Evolutionary conservation across 2,888 invertebrate genomes (phyloP), one percentile per base, ranked within the genome.

Genomic region (Toxonevra muliebris): DNA sequence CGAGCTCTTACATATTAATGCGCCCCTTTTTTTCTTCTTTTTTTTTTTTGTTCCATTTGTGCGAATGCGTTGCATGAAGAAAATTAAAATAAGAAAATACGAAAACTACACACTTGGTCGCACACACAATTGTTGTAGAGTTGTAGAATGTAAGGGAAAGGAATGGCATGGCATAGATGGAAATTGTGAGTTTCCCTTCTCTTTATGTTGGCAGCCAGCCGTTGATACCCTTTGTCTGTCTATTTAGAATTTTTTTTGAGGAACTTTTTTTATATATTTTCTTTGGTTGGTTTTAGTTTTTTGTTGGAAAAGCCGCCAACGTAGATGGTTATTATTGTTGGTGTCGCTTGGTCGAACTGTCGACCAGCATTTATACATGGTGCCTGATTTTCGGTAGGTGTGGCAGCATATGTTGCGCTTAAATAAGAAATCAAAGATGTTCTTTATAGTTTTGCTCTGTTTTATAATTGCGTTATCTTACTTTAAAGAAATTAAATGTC

Each of bases 41-140:
- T 41, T 50, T n/a, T 19, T 41, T 13, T 48, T 42, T 30, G 11
- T 11, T 58, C 41, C 52, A 52, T n/a, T 41, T 50, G 40, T 30
- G 45, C 20, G 52, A 54, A 40, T 19, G 55, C 40, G 57, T 19
- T 57, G 45, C 8, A 40, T 52, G 30, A 7, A 30, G 7, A 30
- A 30, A 30, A 30, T 30, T 2, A 30, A 30, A 30, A 30, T 30
- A 30, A 40, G 58, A 17, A 68, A 53, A 17, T 52, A 63, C 55
- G 17, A 64, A 61, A 66, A 70, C 65, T 67, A 61, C 45, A 70
- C 65, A 65, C 69, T 65, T 59, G 53, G 65, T 43, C 65, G 69
- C 61, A 70, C 69, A 70, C 66, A 61, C 61, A 30, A 30, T 30
- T 30, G 30, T 30, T 30, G 30, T 30, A 4, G 30, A 30, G 30